Evolutionary conservation across 2,113 vertebrate genomes (phyloP).

Genomic region (Trematomus loennbergii): DNA sequence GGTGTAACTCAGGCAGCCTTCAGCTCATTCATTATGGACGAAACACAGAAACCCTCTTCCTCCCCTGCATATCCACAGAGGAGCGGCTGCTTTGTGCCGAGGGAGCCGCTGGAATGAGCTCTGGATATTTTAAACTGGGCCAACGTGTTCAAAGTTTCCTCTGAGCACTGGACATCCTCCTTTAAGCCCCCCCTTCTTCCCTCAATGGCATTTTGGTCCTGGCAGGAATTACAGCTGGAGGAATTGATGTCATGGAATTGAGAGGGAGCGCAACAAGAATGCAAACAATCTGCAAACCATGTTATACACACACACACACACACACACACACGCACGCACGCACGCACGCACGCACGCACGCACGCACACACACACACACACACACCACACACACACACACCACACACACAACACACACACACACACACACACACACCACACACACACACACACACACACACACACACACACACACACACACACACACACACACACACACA

Average conservation of each 20-base stretch:
- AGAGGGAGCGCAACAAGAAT: neutral
- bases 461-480: too few species aligned
- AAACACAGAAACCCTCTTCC: neutral
- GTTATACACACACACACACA: neutral
- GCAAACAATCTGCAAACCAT: neutral
- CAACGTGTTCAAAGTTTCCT: slow-evolving; percentile 30
- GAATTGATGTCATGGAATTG: slow-evolving; percentile 29
- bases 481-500: too few species aligned
- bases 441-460: too few species aligned
- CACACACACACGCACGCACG: too few species aligned
- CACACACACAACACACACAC: too few species aligned
- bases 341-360: too few species aligned
- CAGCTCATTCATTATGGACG: neutral
- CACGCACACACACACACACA: too few species aligned
- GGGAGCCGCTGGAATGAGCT: neutral
- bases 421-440: too few species aligned
- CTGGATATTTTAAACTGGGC: slow-evolving; percentile 4
- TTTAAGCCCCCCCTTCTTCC: neutral
- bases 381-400: too few species aligned
- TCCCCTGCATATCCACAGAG: neutral
- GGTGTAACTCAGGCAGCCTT: too few species aligned
- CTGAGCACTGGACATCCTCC: slow-evolving; percentile 20
- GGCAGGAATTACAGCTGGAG: slow-evolving; percentile 36
- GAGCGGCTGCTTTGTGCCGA: neutral
- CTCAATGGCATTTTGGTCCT: slow-evolving; percentile 8